These are phyloP conservation scores for Dolichoris vasculosae DNA, from an alignment of 1,140 invertebrate genomes.

Conservation along the genomic window DNA sequence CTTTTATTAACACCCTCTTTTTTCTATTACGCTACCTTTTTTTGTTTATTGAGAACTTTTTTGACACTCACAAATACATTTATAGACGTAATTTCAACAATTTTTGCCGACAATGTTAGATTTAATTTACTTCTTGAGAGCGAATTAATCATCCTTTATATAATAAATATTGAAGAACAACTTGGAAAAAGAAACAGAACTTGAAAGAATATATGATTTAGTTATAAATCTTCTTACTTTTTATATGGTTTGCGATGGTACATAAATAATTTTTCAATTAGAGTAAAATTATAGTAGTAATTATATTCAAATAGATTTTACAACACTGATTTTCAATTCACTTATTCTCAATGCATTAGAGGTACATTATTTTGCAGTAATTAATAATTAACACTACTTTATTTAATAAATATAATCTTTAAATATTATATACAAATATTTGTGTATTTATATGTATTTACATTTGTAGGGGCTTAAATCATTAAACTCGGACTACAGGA, in stretches of 20 bases:
- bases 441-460: too few relatives aligned
- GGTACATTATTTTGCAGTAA: too few relatives aligned
- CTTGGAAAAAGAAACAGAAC: too few relatives aligned
- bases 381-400: too few relatives aligned
- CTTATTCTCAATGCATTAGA: too few relatives aligned
- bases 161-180: neutral
- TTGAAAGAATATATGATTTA: too few relatives aligned
- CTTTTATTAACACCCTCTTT: neutral
- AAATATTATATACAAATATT: neutral
- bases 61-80: neutral
- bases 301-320: neutral
- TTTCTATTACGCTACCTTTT: neutral
- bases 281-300: neutral
- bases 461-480: too few relatives aligned
- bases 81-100: neutral
- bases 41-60: neutral
- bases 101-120: neutral
- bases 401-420: neutral
- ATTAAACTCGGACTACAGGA: too few relatives aligned
- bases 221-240: too few relatives aligned
- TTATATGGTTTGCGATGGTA: too few relatives aligned
- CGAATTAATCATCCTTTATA: neutral
- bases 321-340: neutral
- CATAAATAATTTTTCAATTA: too few relatives aligned
- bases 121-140: neutral